These are phyloP conservation scores for Chironomus tentans DNA, from an alignment of 2,888 invertebrate genomes.

Conservation along the genomic window DNA sequence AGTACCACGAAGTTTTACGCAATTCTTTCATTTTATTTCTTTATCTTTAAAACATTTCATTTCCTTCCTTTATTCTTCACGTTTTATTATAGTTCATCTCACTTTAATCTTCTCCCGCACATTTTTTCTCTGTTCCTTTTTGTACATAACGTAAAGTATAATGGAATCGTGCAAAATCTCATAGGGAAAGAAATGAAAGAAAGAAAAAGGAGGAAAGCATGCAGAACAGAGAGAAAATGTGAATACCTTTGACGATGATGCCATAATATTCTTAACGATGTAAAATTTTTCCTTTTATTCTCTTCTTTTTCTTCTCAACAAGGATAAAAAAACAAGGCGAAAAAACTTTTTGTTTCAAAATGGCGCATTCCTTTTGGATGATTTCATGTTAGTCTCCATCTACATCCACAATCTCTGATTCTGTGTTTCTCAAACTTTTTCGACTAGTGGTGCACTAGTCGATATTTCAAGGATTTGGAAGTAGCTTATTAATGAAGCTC, in stretches of 20 bases:
- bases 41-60: not conserved
- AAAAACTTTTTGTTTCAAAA: constrained; percentile 7
- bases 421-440: no score
- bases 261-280: constrained; percentile 26
- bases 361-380: not conserved
- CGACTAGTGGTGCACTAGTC: no score
- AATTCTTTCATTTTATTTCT: not conserved
- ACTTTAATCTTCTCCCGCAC: not conserved
- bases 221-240: not conserved
- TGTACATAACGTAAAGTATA: not conserved
- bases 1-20: not conserved
- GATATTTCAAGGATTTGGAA: no score
- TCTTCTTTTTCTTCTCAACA: constrained; percentile 5
- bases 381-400: not conserved
- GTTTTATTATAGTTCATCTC: not conserved
- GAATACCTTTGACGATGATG: constrained; percentile 26
- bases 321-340: constrained; percentile 9
- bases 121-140: not conserved
- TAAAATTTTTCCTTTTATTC: no score
- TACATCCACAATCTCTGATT: no score
- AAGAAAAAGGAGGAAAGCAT: not conserved
- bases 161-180: constrained; percentile 18
- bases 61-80: not conserved
- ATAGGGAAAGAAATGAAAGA: not conserved
- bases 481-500: no score